Evolutionary conservation across 1,140 invertebrate species (phyloP), one percentile per base, ranked within the genome.

Genomic region (Pseudachorutes palmiensis): DNA sequence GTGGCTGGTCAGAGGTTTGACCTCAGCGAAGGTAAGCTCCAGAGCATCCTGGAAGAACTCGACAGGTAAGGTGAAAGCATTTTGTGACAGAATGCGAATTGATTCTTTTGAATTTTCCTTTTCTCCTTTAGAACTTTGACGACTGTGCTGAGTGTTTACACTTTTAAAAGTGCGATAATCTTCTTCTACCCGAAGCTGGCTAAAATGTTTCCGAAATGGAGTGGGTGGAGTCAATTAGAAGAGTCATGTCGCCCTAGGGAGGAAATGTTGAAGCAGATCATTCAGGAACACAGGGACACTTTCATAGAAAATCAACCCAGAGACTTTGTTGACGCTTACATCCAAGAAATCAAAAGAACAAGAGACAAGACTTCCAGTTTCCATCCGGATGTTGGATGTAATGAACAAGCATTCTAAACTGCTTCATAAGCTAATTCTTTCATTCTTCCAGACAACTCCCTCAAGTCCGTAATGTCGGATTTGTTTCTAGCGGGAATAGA

Each of bases 351-450:
- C 87, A 88, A 74, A 76, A 83, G 29, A 85, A 83, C 72, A 74
- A 85, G 19, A 82, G 82, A 58, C 77, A 85, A 61, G 87, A 90
- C 77, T 71, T 87, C 9, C 73, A 82, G 29, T 74, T 79, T 57
- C 48, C 24, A 65, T 64, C 24, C 31, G 65, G 30, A 45, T 32
- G 29, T 9, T 29, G 26, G 3, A 30, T 26, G 58, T 60, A 60
- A 60, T 29, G 28, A 22, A 22, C 5, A 58, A 29, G 5, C 5
- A 58, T 9, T 5, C 55, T 58, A 12, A 58, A 19, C 36, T 41
- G 5, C 19, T 9, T 41, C 36, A 41, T 41, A 41, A 41, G 19
- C 5, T 9, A 41, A 41, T 41, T 57, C 24, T 41, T 19, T 19
- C 36, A 41, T 55, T 55, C 3, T 61, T 60, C 45, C 29, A 28